These are phyloP conservation scores for Phenganax subtilis DNA, from an alignment of 92 coral and sea anemone species.

Conservation along the genomic window DNA sequence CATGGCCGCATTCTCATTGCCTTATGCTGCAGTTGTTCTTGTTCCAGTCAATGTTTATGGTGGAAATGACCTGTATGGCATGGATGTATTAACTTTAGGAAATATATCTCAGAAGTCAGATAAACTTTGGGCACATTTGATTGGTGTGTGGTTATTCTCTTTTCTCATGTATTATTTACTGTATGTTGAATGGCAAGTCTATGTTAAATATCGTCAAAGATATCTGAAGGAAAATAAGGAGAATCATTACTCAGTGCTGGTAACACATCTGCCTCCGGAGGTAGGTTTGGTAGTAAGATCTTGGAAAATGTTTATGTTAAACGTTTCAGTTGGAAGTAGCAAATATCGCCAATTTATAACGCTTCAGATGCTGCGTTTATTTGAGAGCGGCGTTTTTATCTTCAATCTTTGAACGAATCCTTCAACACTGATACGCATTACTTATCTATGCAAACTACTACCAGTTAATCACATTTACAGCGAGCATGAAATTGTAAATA, in stretches of 20 bases:
- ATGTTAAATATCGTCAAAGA: slow-evolving; percentile 72
- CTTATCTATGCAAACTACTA: too few species aligned
- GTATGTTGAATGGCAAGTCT: slow-evolving; percentile 77
- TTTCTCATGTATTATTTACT: slow-evolving; percentile 71
- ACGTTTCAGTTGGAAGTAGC: too few species aligned
- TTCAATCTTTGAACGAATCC: too few species aligned
- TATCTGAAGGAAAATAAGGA: slow-evolving; percentile 60
- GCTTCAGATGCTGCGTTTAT: too few species aligned
- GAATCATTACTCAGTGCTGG: slow-evolving; percentile 70
- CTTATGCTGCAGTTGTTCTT: slow-evolving; percentile 84
- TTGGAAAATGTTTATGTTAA: not conserved
- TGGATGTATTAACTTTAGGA: slow-evolving; percentile 66
- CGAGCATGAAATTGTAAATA: too few species aligned
- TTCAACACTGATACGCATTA: too few species aligned
- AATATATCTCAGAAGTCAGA: slow-evolving; percentile 57
- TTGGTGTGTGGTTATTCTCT: slow-evolving; percentile 76
- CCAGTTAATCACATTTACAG: too few species aligned
- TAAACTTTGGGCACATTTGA: slow-evolving; percentile 86
- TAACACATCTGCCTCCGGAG: slow-evolving; percentile 83
- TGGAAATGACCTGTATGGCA: slow-evolving; percentile 45
- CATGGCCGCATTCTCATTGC: slow-evolving; percentile 71
- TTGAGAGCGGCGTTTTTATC: too few species aligned
- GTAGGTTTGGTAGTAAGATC: slow-evolving; percentile 29
- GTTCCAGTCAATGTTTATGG: slow-evolving; percentile 74
- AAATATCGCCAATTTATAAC: too few species aligned